Base-by-base conservation (phyloP, 2,797 vertebrate genomes). In the Eidolon dupreanum region DNA sequence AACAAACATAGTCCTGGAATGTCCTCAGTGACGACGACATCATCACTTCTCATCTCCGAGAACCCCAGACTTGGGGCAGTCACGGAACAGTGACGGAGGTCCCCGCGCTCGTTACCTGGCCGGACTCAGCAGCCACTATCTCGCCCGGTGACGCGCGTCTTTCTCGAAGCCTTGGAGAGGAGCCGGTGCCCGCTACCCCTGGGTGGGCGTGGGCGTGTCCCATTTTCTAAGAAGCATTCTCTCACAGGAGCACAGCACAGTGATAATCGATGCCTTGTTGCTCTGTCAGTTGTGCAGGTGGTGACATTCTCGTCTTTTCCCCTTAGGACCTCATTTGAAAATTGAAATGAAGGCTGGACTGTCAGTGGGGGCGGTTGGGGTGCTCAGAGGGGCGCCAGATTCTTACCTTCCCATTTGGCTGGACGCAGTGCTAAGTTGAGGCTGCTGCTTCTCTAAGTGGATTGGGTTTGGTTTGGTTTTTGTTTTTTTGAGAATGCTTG, bases 391-490 rank as follows among this genome's bases (percentile, higher is more conserved):
- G 59, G 66, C 38, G 36, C 70, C 77, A 92, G 71, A 8, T 79
- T 78, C n/a, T 68, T 87, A 74, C 43, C 68, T 95, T 46, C 33
- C 41, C 33, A 65, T 85, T 86, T 16, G 63, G 53, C 79, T 38
- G 73, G 73, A 53, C 53, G 19, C 61, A 7, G 8, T 13, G 15
- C 73, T 77, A n/a, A 43, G 5, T 26, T 46, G 59, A 55, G 13
- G 24, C 31, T 88, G 41, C 22, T 38, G 9, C 38, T 68, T 68
- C 46, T 87, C 38, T 20, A n/a, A 24, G 31, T 31, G 38, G 70
- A 12, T 49, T 53, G 26, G 16, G 0, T 19, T 77, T 66, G n/a
- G 31, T 19, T 65, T 55, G 17, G 26, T 20, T 78, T 82, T 68
- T 41, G 24, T n/a, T 49, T n/a, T 49, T 53, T 31, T 43, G 57